Conservation (phyloP, 2,888 invertebrate species). For the Hedychridium roseum region DNA sequence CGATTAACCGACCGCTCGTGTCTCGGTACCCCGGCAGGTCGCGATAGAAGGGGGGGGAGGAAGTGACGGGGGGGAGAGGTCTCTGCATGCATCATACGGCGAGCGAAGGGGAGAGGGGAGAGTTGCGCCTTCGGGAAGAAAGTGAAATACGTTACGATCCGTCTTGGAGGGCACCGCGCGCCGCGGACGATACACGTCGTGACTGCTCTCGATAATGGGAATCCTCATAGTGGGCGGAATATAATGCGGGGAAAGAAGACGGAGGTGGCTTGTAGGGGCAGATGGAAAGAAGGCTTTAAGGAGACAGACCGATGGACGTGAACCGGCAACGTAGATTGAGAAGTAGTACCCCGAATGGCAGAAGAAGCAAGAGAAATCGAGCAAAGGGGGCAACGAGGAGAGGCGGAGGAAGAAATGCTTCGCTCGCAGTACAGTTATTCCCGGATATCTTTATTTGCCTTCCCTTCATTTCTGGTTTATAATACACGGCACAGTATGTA, state of each 20-base stretch:
- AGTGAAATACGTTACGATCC: conserved; percentile 55
- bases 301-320: conserved; percentile 11
- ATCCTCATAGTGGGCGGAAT: conserved; percentile 50
- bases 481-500: too few species aligned
- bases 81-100: conserved; percentile 46
- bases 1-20: conserved; percentile 44
- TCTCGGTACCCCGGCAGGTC: too few species aligned
- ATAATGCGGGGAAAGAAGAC: conserved; percentile 37
- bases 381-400: conserved; percentile 14
- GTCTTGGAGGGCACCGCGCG: conserved; percentile 33
- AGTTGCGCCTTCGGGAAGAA: conserved; percentile 49
- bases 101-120: too few species aligned
- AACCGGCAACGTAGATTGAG: not conserved
- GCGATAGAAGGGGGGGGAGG: too few species aligned
- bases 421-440: conserved; percentile 39
- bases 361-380: conserved; percentile 7
- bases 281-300: conserved; percentile 17
- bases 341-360: conserved; percentile 7
- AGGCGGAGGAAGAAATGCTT: conserved; percentile 23
- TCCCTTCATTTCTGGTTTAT: too few species aligned
- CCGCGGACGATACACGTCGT: conserved; percentile 49
- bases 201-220: conserved; percentile 55
- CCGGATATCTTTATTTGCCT: conserved; percentile 51
- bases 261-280: conserved; percentile 12
- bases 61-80: conserved; percentile 17